phyloP scores from a whole-genome alignment of 2,888 invertebrate species.

The Pseudococcus longispinus region DNA sequence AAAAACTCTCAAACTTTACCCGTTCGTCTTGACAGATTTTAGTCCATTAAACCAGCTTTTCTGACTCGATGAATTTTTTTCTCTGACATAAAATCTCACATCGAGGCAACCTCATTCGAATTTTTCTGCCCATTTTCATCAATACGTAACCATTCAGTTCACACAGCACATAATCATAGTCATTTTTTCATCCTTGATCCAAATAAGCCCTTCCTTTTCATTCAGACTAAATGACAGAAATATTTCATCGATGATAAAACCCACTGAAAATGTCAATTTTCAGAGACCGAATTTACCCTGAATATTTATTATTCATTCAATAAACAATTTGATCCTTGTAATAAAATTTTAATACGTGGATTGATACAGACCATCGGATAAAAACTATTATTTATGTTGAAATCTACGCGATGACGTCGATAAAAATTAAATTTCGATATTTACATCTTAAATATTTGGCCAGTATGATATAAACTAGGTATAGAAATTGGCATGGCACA shows the following conservation, averaged over 20 bases:
- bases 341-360: neutral
- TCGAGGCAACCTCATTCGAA: too few relatives aligned
- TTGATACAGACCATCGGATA: neutral
- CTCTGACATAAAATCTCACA: too few relatives aligned
- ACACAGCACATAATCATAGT: too few relatives aligned
- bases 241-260: neutral
- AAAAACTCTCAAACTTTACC: too few relatives aligned
- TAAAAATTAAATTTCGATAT: neutral
- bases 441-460: slow-evolving; percentile 8
- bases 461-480: neutral
- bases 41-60: too few relatives aligned
- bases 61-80: too few relatives aligned
- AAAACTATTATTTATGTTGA: slow-evolving; percentile 5
- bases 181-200: too few relatives aligned
- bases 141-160: too few relatives aligned
- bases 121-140: too few relatives aligned
- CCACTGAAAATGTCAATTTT: neutral
- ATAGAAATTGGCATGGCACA: neutral
- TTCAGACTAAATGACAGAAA: neutral
- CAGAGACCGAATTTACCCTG: neutral
- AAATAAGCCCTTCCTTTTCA: neutral
- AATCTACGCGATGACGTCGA: neutral
- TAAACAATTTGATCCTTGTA: neutral
- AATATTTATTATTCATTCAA: neutral
- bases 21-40: too few relatives aligned